Evolutionary conservation across 2,888 invertebrate species (phyloP).

Genomic region (Amphiduros pacificus): DNA sequence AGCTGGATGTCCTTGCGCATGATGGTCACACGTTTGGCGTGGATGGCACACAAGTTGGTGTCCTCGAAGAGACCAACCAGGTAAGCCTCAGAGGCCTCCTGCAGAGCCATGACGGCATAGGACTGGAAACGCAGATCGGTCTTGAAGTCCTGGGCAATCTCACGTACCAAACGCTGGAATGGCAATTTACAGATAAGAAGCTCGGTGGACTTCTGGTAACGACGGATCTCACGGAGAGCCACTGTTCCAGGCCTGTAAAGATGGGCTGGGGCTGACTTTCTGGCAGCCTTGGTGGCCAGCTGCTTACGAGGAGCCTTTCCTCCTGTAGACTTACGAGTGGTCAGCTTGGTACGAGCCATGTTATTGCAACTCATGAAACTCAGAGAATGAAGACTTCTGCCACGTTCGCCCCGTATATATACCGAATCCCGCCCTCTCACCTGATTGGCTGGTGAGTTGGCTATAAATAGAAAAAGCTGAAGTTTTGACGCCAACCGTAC

Average conservation of each 20-base stretch:
- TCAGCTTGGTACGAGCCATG: conserved; percentile 61
- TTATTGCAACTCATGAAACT: too few species aligned
- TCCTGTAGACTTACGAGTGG: conserved; percentile 60
- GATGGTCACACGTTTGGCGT: conserved; percentile 95
- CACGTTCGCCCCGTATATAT: too few species aligned
- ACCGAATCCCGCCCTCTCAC: too few species aligned
- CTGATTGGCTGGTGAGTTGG: too few species aligned
- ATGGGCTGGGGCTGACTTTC: conserved; percentile 60
- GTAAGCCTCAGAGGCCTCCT: conserved; percentile 34
- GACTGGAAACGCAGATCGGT: conserved; percentile 60
- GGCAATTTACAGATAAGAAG: conserved; percentile 58
- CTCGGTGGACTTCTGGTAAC: conserved; percentile 60
- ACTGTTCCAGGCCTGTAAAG: conserved; percentile 61
- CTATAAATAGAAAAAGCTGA: too few species aligned
- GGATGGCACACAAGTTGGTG: conserved; percentile 96
- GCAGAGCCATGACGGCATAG: conserved; percentile 59
- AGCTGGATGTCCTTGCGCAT: conserved; percentile 98
- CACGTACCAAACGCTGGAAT: conserved; percentile 59
- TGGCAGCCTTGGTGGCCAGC: conserved; percentile 59
- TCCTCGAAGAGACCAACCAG: conserved; percentile 85
- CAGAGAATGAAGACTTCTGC: too few species aligned
- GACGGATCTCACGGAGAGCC: conserved; percentile 59
- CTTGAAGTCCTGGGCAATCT: conserved; percentile 61
- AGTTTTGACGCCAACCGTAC: too few species aligned
- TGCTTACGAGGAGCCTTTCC: conserved; percentile 60